Conservation (phyloP, 2,113 vertebrate genomes). For the Thunnus thynnus region DNA sequence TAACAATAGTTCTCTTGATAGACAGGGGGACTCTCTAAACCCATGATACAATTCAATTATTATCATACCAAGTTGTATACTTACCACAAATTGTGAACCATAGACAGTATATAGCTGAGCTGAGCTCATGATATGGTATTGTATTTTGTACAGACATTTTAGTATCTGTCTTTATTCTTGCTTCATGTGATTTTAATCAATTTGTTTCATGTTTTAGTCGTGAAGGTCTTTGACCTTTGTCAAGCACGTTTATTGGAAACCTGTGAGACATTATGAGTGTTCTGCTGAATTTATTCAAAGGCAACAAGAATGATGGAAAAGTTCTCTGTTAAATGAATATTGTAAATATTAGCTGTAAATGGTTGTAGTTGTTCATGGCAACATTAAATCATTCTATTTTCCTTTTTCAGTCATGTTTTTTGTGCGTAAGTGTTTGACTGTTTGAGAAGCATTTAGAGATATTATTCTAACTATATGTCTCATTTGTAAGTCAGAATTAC, state of each 20-base stretch:
- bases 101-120: not conserved
- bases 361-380: constrained; percentile 1
- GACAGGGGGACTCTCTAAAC: no score
- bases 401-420: not conserved
- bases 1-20: no score
- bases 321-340: not conserved
- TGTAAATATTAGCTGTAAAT: constrained; percentile 21
- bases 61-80: not conserved
- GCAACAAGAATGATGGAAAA: not conserved
- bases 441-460: not conserved
- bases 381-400: constrained; percentile 25
- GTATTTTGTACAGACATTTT: no score
- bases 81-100: not conserved
- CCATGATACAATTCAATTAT: not conserved
- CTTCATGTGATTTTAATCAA: not conserved
- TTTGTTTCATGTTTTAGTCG: not conserved
- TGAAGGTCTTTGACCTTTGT: constrained; percentile 4
- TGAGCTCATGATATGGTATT: no score
- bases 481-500: not conserved
- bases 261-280: not conserved
- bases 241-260: not conserved
- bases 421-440: not conserved
- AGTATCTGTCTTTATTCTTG: not conserved
- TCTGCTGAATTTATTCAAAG: not conserved
- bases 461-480: no score